Base-by-base conservation (phyloP, 2,113 vertebrate genomes). In the Struthidea cinerea region DNA sequence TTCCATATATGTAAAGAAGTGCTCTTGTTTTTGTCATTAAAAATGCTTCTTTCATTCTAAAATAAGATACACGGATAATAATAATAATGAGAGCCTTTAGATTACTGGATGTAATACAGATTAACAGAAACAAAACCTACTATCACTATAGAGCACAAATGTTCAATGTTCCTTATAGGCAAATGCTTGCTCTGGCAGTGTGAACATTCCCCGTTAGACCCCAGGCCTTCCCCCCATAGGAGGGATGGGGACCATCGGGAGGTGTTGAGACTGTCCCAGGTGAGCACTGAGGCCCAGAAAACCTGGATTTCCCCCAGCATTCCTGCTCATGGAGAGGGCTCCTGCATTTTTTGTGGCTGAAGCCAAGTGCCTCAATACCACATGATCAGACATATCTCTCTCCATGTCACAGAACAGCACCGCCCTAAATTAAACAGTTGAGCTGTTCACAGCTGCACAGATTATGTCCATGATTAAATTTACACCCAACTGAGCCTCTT, bases 201-300 rank as follows among this genome's bases (percentile, higher is more conserved):
- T 44, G 56, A 70, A 67, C 26, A 32, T 8, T 55, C 55, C 53
- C 68, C 59, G 18, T 35, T 6, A 37, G 28, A 84, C 2, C 4
- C 18, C 2, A 18, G 28, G 26, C 3, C 3, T 28, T 56, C 13
- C 24, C 49, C 42, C 39, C 2, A 2, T 0, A 22, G 69, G 26
- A 68, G 37, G 52, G 26, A 37, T 42, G 16, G 33, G 44, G 32
- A 37, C 33, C 41, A 46, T 49, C 6, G 53, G n/a, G 2, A 76
- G 53, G 26, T 82, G 65, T 19, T 89, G 47, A n/a, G 30, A 9
- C 6, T 42, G 42, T 56, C 33, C 27, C 21, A 73, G n/a, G 47
- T 39, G 52, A 74, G 56, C 59, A 55, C 2, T 32, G 47, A 69
- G 20, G 22, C 50, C 41, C 61, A 76, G 30, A 65, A 59, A 67